Evolutionary conservation across 2,888 invertebrate species (phyloP).

Genomic region (Galerucella pusilla): DNA sequence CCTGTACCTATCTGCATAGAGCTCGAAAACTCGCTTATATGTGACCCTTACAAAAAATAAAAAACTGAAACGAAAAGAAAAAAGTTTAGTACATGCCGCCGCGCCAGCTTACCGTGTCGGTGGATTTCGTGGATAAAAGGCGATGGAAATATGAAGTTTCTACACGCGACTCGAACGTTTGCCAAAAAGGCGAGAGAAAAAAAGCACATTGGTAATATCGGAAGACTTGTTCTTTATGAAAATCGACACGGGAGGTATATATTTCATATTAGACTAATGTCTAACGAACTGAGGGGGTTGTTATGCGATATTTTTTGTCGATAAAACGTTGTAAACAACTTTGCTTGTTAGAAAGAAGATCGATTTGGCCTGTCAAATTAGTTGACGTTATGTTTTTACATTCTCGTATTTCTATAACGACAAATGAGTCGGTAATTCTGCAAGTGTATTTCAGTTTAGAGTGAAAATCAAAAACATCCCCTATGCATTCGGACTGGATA

Average conservation of each 20-base stretch:
- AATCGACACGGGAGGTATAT: constrained; percentile 17
- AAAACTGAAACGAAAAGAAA: not conserved
- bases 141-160: constrained; percentile 25
- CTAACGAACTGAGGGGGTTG: not conserved
- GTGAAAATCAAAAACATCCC: no score
- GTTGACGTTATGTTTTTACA: not conserved
- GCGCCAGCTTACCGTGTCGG: not conserved
- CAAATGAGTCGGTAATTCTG: not conserved
- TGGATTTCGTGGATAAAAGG: constrained; percentile 7
- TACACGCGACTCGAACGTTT: constrained; percentile 34
- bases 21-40: not conserved
- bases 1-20: not conserved
- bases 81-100: constrained; percentile 5
- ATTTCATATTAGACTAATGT: not conserved
- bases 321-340: constrained; percentile 6
- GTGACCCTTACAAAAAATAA: not conserved
- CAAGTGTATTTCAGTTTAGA: no score
- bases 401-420: not conserved
- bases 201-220: constrained; percentile 4
- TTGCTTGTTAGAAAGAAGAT: not conserved
- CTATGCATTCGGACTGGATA: no score
- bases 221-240: constrained; percentile 14
- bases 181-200: constrained; percentile 8
- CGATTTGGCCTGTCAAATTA: not conserved
- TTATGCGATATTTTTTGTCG: not conserved